Conservation (phyloP, 2,888 invertebrate genomes). For the Rhodophaea formosa region DNA sequence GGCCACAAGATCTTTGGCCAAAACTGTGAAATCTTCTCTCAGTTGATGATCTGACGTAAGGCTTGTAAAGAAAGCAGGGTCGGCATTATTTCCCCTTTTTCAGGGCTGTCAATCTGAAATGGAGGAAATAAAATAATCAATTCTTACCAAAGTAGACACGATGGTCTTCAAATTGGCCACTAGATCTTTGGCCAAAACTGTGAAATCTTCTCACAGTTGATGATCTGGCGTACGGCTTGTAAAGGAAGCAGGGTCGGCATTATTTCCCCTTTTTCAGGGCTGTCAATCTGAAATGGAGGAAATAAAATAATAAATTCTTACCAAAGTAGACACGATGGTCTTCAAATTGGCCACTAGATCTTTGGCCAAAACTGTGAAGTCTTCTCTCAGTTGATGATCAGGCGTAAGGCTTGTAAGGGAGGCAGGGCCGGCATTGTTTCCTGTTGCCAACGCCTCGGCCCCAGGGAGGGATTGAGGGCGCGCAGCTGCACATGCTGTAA, state of each 20-base stretch:
- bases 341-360: constrained; percentile 85
- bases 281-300: too few relatives aligned
- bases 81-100: too few relatives aligned
- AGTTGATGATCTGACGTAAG: constrained; percentile 75
- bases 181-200: constrained; percentile 85
- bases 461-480: constrained; percentile 81
- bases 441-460: constrained; percentile 63
- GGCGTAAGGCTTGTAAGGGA: constrained; percentile 69
- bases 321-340: constrained; percentile 76
- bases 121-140: constrained; percentile 15
- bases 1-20: constrained; percentile 85
- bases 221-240: constrained; percentile 73
- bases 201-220: constrained; percentile 84
- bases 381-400: constrained; percentile 81
- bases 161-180: constrained; percentile 84
- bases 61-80: too few relatives aligned
- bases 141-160: constrained; percentile 66
- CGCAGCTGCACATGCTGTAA: constrained; percentile 71
- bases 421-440: constrained; percentile 50
- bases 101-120: too few relatives aligned
- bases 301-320: constrained; percentile 33
- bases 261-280: too few relatives aligned
- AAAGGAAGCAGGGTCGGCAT: too few relatives aligned
- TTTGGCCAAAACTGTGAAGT: constrained; percentile 85
- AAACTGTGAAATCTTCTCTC: constrained; percentile 84